Evolutionary conservation across 2,113 vertebrate species (phyloP).

Genomic region (Malurus elegans): DNA sequence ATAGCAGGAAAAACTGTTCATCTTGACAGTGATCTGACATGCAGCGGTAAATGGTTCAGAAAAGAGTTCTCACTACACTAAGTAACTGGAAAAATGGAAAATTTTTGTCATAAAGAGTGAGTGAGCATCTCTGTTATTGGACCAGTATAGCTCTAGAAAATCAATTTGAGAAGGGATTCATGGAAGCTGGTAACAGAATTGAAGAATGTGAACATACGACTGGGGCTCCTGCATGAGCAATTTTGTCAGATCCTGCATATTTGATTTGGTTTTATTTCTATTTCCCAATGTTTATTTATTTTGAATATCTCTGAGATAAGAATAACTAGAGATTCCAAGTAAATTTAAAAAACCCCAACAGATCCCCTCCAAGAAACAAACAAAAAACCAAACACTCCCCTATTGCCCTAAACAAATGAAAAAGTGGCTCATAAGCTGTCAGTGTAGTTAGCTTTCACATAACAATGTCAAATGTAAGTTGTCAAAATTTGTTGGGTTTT

Average conservation of each 20-base stretch:
- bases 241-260: rapidly evolving
- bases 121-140: neutral
- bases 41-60: neutral
- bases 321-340: neutral
- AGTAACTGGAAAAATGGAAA: neutral
- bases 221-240: neutral
- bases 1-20: neutral
- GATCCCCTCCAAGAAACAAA: neutral
- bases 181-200: neutral
- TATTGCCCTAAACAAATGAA: neutral
- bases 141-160: neutral
- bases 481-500: neutral
- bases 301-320: neutral
- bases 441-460: neutral
- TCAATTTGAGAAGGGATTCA: neutral
- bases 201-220: rapidly evolving
- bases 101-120: neutral
- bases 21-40: neutral
- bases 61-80: neutral
- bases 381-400: neutral
- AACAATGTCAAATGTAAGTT: neutral
- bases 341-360: neutral
- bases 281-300: neutral
- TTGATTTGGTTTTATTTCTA: neutral
- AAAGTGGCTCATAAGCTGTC: neutral